Percentiles rank a stretch among this genome's conserved stretches.
These are phyloP conservation scores for Cavia aperea DNA, from an alignment of 2,113 vertebrate genomes.

Conservation along the genomic window DNA sequence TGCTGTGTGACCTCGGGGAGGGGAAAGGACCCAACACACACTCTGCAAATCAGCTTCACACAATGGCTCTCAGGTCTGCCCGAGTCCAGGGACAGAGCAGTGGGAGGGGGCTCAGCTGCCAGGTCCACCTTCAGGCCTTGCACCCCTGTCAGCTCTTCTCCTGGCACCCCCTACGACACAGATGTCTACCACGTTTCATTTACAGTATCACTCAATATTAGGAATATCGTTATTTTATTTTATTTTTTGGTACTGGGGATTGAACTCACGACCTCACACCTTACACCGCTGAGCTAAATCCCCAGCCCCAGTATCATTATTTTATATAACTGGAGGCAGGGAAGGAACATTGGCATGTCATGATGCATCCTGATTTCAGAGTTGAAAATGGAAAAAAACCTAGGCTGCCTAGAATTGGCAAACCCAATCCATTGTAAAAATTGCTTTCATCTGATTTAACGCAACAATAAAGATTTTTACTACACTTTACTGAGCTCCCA, in stretches of 20 bases:
- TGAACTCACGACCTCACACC: too few relatives aligned
- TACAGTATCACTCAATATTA: neutral
- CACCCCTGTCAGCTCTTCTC: neutral
- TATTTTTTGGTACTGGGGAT: too few relatives aligned
- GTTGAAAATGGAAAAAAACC: neutral
- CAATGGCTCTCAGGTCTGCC: neutral
- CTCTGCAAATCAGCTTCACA: neutral
- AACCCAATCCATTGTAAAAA: neutral
- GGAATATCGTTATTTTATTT: neutral
- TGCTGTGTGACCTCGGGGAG: neutral
- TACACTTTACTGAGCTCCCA: neutral
- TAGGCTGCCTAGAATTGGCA: neutral
- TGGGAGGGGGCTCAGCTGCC: neutral
- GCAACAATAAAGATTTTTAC: neutral
- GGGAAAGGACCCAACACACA: neutral
- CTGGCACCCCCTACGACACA: neutral
- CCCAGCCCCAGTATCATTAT: neutral
- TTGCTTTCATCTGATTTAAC: neutral
- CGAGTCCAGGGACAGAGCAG: neutral
- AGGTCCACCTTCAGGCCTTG: neutral
- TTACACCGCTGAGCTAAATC: too few relatives aligned
- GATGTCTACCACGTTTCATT: neutral
- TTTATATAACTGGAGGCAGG: neutral
- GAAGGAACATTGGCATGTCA: neutral
- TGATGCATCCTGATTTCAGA: neutral